Percentiles rank a stretch among this genome's conserved stretches.
phyloP scores from a whole-genome alignment of 2,797 vertebrate genomes.

The Synaphobranchus kaupii region DNA sequence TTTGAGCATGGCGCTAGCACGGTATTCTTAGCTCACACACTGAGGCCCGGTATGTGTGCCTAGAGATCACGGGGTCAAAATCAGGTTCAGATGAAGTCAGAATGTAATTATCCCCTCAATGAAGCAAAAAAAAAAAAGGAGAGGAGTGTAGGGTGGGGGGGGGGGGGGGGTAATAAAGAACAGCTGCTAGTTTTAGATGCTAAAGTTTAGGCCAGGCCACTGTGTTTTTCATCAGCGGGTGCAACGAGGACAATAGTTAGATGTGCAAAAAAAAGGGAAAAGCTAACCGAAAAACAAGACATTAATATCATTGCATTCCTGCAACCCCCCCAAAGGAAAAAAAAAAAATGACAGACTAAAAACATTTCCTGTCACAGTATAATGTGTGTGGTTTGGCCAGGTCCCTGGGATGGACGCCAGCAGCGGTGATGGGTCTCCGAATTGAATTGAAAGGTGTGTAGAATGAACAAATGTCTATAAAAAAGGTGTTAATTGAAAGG shows the following conservation, averaged over 20 bases:
- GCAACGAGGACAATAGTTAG: constrained; percentile 25
- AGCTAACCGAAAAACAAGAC: constrained; percentile 42
- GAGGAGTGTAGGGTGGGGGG: background rate
- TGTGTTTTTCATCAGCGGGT: constrained; percentile 35
- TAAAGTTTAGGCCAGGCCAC: constrained; percentile 73
- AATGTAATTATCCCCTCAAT: constrained; percentile 84
- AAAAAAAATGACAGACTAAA: constrained; percentile 65
- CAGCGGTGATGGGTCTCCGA: constrained; percentile 46
- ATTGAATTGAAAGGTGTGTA: constrained; percentile 38
- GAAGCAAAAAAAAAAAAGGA: constrained; percentile 74
- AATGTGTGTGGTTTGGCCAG: constrained; percentile 51
- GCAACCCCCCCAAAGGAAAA: background rate
- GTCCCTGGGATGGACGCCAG: constrained; percentile 66
- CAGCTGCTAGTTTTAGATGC: constrained; percentile 78
- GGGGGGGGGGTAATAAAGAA: constrained; percentile 77
- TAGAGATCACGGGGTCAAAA: constrained; percentile 70
- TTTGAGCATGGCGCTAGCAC: constrained; percentile 67
- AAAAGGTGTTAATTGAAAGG: background rate
- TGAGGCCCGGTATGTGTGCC: constrained; percentile 63
- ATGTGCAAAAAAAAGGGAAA: constrained; percentile 43
- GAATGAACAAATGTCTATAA: constrained; percentile 39
- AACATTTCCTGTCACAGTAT: constrained; percentile 53
- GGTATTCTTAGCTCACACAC: constrained; percentile 69
- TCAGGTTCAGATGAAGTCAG: constrained; percentile 84
- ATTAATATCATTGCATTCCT: constrained; percentile 23